A percentile compares a stretch with the other conserved stretches of the same genome.
Evolutionary conservation across 2,888 invertebrate genomes (phyloP).

Genomic region (Tinea pellionella): DNA sequence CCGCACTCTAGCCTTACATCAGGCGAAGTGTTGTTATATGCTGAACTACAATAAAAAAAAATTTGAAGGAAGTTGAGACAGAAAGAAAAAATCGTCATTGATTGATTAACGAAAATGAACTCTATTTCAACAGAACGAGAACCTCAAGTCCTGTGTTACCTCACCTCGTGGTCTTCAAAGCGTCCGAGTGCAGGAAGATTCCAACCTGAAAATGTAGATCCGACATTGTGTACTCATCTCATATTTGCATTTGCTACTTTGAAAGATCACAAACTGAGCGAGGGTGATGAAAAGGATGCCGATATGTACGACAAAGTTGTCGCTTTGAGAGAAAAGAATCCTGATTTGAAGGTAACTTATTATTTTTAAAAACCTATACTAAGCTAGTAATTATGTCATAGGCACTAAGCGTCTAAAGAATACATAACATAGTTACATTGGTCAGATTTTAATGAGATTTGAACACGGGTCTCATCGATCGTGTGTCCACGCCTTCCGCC

Average conservation of each 20-base stretch:
- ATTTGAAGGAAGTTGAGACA: no score
- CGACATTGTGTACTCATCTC: slow-evolving; percentile 91
- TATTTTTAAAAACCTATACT: no score
- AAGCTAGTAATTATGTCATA: no score
- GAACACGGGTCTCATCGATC: no score
- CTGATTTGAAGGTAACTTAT: slow-evolving; percentile 79
- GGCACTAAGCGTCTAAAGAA: no score
- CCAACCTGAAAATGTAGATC: slow-evolving; percentile 88
- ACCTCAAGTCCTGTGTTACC: slow-evolving; percentile 92
- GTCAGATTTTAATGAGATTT: no score
- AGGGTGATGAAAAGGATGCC: slow-evolving; percentile 83
- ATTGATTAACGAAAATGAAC: background rate
- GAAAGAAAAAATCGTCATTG: no score
- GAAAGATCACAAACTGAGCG: slow-evolving; percentile 84
- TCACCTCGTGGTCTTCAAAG: slow-evolving; percentile 97
- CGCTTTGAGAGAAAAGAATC: slow-evolving; percentile 87
- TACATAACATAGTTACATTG: no score
- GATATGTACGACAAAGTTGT: slow-evolving; percentile 90
- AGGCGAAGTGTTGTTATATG: no score
- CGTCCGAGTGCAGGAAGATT: slow-evolving; percentile 90
- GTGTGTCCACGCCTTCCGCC: no score
- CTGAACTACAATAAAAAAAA: no score
- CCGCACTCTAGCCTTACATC: no score
- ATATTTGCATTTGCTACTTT: slow-evolving; percentile 95
- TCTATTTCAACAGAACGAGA: slow-evolving; percentile 73